Percentiles rank a stretch among this genome's conserved stretches.
Evolutionary conservation across 92 coral and sea anemone species (phyloP).

Genomic region (Parazoanthus atlanticus): DNA sequence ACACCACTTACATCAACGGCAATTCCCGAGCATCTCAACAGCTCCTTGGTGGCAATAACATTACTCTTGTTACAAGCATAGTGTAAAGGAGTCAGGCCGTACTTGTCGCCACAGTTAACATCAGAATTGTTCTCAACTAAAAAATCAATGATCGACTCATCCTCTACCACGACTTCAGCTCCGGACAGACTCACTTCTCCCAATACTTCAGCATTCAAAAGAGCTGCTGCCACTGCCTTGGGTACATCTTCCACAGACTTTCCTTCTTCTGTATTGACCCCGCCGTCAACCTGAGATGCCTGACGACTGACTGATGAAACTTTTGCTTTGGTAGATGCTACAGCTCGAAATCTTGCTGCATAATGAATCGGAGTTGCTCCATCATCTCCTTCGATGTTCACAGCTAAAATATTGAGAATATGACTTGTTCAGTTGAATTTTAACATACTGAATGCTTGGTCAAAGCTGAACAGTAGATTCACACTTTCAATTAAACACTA

Average conservation of each 20-base stretch:
- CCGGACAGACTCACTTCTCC: constrained; percentile 46
- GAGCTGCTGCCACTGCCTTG: constrained; percentile 54
- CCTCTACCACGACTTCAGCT: constrained; percentile 56
- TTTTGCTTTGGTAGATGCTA: constrained; percentile 32
- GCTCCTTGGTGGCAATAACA: constrained; percentile 66
- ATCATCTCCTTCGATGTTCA: constrained; percentile 76
- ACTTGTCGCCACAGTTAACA: constrained; percentile 74
- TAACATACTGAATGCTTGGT: no score
- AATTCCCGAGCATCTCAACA: constrained; percentile 60
- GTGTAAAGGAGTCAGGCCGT: constrained; percentile 92
- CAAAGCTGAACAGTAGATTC: no score
- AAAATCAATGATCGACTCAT: constrained; percentile 71
- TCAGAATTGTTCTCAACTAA: constrained; percentile 56
- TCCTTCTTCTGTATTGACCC: constrained; percentile 20
- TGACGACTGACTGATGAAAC: constrained; percentile 52
- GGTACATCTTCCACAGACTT: constrained; percentile 32
- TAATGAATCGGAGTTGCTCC: constrained; percentile 94
- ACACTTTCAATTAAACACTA: no score
- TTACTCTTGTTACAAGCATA: constrained; percentile 91
- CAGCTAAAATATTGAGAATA: constrained; percentile 39
- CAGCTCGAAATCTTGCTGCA: constrained; percentile 93
- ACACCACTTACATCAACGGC: constrained; percentile 79
- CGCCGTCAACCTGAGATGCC: constrained; percentile 37
- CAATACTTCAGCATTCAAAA: constrained; percentile 39
- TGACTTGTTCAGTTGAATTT: not conserved